Percentiles rank a stretch among this genome's conserved stretches.
Evolutionary conservation across 2,797 vertebrate genomes (phyloP).

Genomic region (Diplodus puntazzo): DNA sequence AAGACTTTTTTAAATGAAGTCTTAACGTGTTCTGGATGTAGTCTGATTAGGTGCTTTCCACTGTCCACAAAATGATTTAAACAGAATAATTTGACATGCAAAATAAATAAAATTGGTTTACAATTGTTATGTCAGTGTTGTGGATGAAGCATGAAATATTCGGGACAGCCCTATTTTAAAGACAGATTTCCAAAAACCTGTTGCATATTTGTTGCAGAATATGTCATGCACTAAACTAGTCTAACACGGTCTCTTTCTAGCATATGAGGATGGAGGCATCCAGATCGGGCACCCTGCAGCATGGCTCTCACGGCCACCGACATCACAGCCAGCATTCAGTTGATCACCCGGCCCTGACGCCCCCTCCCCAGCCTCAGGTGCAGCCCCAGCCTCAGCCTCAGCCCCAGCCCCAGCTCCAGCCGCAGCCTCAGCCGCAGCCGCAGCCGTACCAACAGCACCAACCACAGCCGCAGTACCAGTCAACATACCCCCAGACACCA

Average conservation of each 20-base stretch:
- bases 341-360: slow-evolving; percentile 60
- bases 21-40: too few species aligned
- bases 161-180: too few species aligned
- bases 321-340: slow-evolving; percentile 82
- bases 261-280: slow-evolving; percentile 82
- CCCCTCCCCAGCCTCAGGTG: slow-evolving; percentile 55
- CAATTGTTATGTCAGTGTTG: too few species aligned
- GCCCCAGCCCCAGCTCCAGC: not conserved
- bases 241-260: slow-evolving; percentile 5
- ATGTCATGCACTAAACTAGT: not conserved
- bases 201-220: not conserved
- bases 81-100: too few species aligned
- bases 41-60: too few species aligned
- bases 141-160: too few species aligned
- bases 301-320: slow-evolving; percentile 78
- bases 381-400: slow-evolving; percentile 30
- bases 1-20: too few species aligned
- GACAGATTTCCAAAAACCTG: not conserved
- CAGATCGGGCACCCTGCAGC: slow-evolving; percentile 73
- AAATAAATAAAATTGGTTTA: too few species aligned
- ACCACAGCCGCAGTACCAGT: not conserved
- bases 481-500: not conserved
- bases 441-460: not conserved
- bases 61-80: too few species aligned
- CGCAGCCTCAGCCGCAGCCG: not conserved